Evolutionary conservation across 2,888 invertebrate species (phyloP).

Genomic region (Flexamia atlantica): DNA sequence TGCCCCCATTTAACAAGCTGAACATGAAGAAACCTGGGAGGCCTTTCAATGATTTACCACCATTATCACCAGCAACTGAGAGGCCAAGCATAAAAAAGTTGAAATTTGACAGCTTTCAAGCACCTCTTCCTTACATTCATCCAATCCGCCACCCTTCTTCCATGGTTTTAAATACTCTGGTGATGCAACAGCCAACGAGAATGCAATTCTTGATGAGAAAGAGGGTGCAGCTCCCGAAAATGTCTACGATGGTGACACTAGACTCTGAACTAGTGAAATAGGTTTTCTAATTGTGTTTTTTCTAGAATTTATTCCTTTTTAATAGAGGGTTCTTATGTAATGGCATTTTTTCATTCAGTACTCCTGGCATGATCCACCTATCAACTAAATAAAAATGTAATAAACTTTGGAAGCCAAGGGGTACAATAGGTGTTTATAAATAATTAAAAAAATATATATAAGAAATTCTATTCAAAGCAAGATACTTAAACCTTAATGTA

Average conservation of each 20-base stretch:
- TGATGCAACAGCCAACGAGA: background rate
- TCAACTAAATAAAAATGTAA: background rate
- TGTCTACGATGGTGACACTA: background rate
- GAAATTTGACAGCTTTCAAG: slow-evolving; percentile 32
- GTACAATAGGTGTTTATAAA: background rate
- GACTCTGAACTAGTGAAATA: background rate
- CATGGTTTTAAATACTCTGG: background rate
- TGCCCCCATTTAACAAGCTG: background rate
- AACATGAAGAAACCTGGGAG: slow-evolving; percentile 5
- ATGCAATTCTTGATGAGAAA: background rate
- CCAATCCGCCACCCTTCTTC: slow-evolving; percentile 3
- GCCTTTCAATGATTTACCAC: background rate
- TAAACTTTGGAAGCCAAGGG: background rate
- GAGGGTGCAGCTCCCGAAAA: background rate
- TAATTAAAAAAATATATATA: background rate
- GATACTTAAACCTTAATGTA: background rate
- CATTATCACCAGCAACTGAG: background rate
- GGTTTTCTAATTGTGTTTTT: background rate
- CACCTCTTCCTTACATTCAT: background rate
- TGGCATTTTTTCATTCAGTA: background rate
- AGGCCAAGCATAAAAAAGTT: slow-evolving; percentile 29
- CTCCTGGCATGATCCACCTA: background rate
- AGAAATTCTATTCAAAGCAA: background rate
- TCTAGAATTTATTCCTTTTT: slow-evolving; percentile 9
- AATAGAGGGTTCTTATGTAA: background rate